Conservation (phyloP, 2,113 vertebrate species). For the Larimichthys crocea region DNA sequence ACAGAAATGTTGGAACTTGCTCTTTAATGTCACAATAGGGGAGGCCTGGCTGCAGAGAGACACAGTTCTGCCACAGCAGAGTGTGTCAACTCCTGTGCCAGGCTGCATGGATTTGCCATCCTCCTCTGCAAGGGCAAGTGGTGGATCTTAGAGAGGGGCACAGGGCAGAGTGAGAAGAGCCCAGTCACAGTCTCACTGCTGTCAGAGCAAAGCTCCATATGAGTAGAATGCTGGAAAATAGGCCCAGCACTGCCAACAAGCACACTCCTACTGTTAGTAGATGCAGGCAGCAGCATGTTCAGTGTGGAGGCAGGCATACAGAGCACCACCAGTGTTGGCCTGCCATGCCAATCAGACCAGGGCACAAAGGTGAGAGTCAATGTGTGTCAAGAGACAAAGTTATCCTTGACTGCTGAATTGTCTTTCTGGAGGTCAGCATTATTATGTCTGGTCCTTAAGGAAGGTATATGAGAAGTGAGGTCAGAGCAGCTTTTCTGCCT, state of each 20-base stretch:
- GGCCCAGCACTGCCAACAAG: conserved; percentile 46
- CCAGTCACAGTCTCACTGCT: conserved; percentile 24
- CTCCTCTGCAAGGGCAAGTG: conserved; percentile 37
- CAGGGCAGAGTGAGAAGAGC: conserved; percentile 34
- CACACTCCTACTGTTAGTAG: conserved; percentile 30
- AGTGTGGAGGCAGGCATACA: conserved; percentile 7
- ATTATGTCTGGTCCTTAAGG: not conserved
- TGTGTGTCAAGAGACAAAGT: conserved; percentile 3
- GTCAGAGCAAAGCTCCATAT: conserved; percentile 44
- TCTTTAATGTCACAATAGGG: conserved; percentile 20
- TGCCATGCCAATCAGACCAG: conserved; percentile 31
- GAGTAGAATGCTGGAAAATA: conserved; percentile 43
- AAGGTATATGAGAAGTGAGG: not conserved
- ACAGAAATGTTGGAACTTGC: conserved; percentile 8
- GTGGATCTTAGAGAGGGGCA: conserved; percentile 37
- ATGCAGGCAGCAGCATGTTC: conserved; percentile 23
- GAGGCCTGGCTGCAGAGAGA: conserved; percentile 6
- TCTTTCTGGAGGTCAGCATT: not conserved
- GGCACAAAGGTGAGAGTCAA: not conserved
- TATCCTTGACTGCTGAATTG: not conserved
- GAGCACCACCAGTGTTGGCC: conserved; percentile 24
- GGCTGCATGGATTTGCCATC: conserved; percentile 16
- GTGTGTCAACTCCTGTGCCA: conserved; percentile 29
- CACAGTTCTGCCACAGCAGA: conserved; percentile 12
- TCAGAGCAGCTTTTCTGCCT: not conserved